Base-by-base conservation (phyloP, 1,140 invertebrate species). In the Heliconius hermathena region DNA sequence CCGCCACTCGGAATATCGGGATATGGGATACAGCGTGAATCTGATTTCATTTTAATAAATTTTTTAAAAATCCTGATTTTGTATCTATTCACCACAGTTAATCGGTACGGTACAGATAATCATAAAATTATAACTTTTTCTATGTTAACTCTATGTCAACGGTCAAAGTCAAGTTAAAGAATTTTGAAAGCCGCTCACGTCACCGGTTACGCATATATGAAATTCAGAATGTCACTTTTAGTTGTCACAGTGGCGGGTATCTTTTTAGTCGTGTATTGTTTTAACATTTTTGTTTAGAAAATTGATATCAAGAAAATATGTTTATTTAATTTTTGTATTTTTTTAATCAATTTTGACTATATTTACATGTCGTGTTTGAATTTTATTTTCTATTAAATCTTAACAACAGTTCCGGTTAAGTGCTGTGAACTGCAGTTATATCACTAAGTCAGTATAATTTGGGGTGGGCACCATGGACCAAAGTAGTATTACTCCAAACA, bases 401-500 rank as follows among this genome's bases (percentile, higher is more conserved):
- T 52, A 26, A 16, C 36, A 60, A 77, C 75, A 57, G 79, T 54
- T 74, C 73, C 81, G 80, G 80, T 83, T 57, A 83, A 86, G 83
- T 86, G 82, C 66, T 81, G 73, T 18, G 73, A 78, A 77, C 71
- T 77, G 75, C 73, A 79, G 78, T 87, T 88, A 86, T 79, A 84
- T 84, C 77, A 82, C 78, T 84, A 46, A 81, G 33, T 77, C 60
- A 82, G 73, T 77, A 77, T 77, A 79, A 73, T 82, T 75, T 79
- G 84, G 81, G 81, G 76, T 87, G 77, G 74, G 73, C 86, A 94
- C 81, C 78, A 96, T 96, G 95, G 95, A 96, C 88, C 92, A 95
- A 60, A 91, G 92, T 82, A 92, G 91, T 78, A 95, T 96, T 82
- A 93, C 95, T 74, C 91, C 95, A 66, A 96, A 96, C 80, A 94